Evolutionary conservation across 2,888 invertebrate genomes (phyloP), one percentile per base, ranked within the genome.

Genomic region (Ernsta delagoae): DNA sequence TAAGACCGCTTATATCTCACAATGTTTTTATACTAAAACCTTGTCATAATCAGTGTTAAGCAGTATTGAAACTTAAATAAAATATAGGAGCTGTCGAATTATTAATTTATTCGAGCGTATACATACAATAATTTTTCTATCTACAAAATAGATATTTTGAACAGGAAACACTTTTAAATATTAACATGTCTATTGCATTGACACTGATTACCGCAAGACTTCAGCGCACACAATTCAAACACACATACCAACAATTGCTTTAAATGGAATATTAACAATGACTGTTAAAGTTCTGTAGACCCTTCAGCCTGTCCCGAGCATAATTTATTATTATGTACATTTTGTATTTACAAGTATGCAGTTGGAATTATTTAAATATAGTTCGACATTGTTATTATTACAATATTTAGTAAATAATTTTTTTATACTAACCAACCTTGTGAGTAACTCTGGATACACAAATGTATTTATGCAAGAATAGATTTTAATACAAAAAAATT

Each of bases 181-280:
- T 12, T 12, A 6, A 48, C 12, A 7, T 24, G 3, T 9, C 16
- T 53, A 53, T 53, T 24, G 50, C 24, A 24, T 34, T 34, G 34
- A 34, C 56, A 56, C 56, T 34, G 56, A n/a, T 56, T 24, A 53
- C 24, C n/a, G 78, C 77, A 80, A 81, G 80, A 78, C 73, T 76
- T 77, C 79, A 81, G 75, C 63, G 74, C 71, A 70, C 72, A 70
- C 63, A 71, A 53, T 59, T 63, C 61, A 69, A 62, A 70, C 70
- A 65, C 60, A 59, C 65, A 54, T 3, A 60, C 54, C 60, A 54
- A 65, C 53, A 66, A 66, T 66, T 43, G 54, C 56, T 64, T 59
- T 65, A 75, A 53, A 76, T 81, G 79, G 81, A 81, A 84, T 81
- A 79, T 75, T 74, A 76, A 66, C 59, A 60, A 54, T 53, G 60